Evolutionary conservation across 2,113 vertebrate species (phyloP).

Genomic region (Amazona guildingii): DNA sequence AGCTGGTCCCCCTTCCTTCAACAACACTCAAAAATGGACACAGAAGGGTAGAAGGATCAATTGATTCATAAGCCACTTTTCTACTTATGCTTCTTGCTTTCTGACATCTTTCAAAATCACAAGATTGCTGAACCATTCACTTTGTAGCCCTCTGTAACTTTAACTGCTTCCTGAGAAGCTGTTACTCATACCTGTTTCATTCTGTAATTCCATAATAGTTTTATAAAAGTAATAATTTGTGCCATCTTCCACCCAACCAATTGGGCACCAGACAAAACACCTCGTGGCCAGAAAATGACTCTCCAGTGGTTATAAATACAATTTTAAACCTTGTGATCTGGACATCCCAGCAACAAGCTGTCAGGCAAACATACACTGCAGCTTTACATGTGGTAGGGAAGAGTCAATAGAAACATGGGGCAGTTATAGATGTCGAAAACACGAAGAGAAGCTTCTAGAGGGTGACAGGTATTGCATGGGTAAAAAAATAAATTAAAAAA

Average conservation of each 20-base stretch:
- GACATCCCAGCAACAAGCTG: neutral
- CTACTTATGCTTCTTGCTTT: neutral
- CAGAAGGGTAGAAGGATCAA: neutral
- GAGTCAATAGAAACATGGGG: neutral
- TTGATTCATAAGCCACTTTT: neutral
- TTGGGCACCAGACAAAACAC: neutral
- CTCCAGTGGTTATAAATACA: neutral
- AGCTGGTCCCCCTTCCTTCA: neutral
- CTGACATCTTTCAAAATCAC: neutral
- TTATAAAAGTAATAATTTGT: neutral
- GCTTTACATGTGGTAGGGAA: neutral
- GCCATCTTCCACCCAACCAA: neutral
- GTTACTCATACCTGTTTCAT: neutral
- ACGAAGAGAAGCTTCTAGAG: neutral
- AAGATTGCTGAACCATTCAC: neutral
- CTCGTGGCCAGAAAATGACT: neutral
- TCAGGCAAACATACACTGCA: neutral
- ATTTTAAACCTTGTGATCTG: neutral
- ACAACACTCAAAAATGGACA: neutral
- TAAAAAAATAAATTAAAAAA: neutral
- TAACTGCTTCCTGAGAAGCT: neutral
- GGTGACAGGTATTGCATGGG: neutral
- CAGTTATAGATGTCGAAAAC: neutral
- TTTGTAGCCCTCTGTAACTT: neutral
- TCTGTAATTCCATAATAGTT: neutral